Evolutionary conservation across 2,888 invertebrate species (phyloP).

Genomic region (Elgonia sp.): DNA sequence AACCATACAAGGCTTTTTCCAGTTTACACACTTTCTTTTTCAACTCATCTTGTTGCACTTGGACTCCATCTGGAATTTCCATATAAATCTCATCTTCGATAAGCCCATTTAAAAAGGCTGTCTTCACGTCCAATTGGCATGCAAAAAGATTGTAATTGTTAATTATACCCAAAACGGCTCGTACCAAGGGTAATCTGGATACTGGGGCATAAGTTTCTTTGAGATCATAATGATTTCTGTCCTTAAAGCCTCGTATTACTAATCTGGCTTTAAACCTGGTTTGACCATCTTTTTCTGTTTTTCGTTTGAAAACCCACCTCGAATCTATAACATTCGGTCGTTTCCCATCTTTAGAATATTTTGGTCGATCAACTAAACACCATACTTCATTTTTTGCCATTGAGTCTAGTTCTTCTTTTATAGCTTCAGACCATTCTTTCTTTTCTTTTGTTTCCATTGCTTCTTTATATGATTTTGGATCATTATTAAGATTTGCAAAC

Average conservation of each 20-base stretch:
- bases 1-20: constrained; percentile 34
- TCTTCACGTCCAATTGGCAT: constrained; percentile 49
- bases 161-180: constrained; percentile 32
- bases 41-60: neutral
- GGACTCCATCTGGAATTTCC: constrained; percentile 44
- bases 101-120: constrained; percentile 38
- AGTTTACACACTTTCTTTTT: constrained; percentile 30
- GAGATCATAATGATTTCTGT: constrained; percentile 54
- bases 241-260: constrained; percentile 67
- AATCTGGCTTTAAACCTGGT: constrained; percentile 57
- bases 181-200: constrained; percentile 49
- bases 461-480: constrained; percentile 58
- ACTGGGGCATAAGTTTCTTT: constrained; percentile 65
- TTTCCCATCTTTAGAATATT: neutral
- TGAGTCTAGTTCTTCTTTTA: neutral
- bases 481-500: constrained; percentile 46
- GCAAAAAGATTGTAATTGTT: constrained; percentile 49
- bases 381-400: neutral
- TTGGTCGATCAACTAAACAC: constrained; percentile 30
- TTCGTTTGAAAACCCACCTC: constrained; percentile 69
- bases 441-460: constrained; percentile 60
- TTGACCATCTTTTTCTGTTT: constrained; percentile 39
- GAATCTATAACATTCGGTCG: constrained; percentile 63
- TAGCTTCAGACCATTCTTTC: constrained; percentile 51
- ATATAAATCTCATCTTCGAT: constrained; percentile 51